Evolutionary conservation across 1,140 invertebrate genomes (phyloP).

Genomic region (Globodera rostochiensis): DNA sequence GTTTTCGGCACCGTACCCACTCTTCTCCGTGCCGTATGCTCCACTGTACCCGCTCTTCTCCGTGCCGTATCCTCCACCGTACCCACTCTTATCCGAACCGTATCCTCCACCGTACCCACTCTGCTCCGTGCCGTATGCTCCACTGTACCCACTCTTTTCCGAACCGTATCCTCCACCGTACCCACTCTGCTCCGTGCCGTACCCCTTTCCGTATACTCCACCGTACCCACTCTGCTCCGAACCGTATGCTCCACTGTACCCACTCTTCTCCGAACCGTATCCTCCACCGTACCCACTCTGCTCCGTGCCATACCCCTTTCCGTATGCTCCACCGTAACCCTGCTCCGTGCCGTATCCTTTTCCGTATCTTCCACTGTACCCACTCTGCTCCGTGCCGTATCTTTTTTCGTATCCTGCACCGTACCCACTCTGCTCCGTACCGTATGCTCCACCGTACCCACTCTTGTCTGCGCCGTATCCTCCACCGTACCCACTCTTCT

Average conservation of each 20-base stretch:
- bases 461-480: neutral
- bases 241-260: neutral
- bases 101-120: neutral
- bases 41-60: neutral
- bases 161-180: neutral
- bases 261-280: neutral
- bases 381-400: neutral
- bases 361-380: neutral
- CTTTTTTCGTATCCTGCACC: neutral
- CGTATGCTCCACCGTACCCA: neutral
- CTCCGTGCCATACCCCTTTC: neutral
- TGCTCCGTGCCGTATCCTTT: neutral
- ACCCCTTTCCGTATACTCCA: neutral
- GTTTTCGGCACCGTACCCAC: neutral
- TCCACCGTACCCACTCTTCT: neutral
- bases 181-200: neutral
- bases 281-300: neutral
- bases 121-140: neutral
- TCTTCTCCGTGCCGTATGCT: neutral
- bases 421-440: neutral
- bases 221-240: neutral
- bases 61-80: neutral
- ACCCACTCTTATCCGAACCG: neutral
- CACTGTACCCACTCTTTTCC: neutral
- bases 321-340: neutral